Conservation (phyloP, 2,113 vertebrate species). For the Ammodytes marinus region DNA sequence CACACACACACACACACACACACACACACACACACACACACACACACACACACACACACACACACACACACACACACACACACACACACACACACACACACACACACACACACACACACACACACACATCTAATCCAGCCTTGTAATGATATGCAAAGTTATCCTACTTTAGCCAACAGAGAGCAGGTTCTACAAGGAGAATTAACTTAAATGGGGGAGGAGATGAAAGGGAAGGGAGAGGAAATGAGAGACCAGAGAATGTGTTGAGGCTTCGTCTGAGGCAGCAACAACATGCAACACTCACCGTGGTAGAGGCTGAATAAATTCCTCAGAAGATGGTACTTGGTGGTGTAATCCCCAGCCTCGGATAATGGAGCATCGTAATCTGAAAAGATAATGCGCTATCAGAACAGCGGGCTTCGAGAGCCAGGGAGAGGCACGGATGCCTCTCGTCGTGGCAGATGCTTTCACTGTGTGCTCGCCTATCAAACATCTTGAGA, state of each 20-base stretch:
- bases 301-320: conserved; percentile 88
- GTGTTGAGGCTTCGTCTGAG: conserved; percentile 9
- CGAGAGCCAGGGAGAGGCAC: conserved; percentile 51
- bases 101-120: conserved; percentile 3
- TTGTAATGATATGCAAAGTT: conserved; percentile 66
- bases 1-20: conserved; percentile 1
- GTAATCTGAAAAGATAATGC: conserved; percentile 89
- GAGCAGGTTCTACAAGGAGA: conserved; percentile 62
- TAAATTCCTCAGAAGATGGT: conserved; percentile 87
- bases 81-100: no score
- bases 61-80: conserved; percentile 5
- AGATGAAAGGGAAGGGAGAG: conserved; percentile 49
- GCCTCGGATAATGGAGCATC: conserved; percentile 93
- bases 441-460: conserved; percentile 50
- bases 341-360: conserved; percentile 93
- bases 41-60: conserved; percentile 16
- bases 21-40: conserved; percentile 18
- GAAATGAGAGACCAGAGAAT: conserved; percentile 34
- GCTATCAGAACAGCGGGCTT: conserved; percentile 74
- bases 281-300: conserved; percentile 22
- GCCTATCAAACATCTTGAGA: conserved; percentile 73
- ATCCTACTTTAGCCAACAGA: conserved; percentile 58
- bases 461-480: conserved; percentile 60
- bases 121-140: conserved; percentile 30
- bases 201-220: conserved; percentile 56